Conservation (phyloP, 2,888 invertebrate genomes). For the Nymphalis urticae region DNA sequence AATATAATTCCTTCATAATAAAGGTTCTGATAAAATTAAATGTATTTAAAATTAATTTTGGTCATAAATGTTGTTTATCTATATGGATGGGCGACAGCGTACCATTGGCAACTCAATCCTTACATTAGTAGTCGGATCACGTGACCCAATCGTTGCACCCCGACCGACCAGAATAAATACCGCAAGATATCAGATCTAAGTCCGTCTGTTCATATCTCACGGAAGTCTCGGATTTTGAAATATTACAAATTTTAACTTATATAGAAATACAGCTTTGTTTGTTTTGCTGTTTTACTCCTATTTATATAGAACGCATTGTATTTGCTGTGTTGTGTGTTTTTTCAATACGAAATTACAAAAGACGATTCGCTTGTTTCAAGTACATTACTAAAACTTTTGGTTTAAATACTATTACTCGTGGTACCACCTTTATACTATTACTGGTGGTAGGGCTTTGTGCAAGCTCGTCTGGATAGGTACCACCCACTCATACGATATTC, state of each 20-base stretch:
- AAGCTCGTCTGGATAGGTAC: too few relatives aligned
- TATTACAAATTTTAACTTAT: conserved; percentile 5
- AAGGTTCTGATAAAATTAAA: too few relatives aligned
- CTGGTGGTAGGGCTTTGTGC: too few relatives aligned
- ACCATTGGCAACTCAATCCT: conserved; percentile 43
- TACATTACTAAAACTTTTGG: too few relatives aligned
- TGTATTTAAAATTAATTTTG: neutral
- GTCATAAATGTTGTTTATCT: neutral
- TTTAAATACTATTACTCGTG: too few relatives aligned
- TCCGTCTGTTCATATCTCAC: conserved; percentile 19
- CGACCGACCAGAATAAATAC: conserved; percentile 48
- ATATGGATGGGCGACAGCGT: neutral
- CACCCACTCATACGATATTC: too few relatives aligned
- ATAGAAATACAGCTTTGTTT: neutral
- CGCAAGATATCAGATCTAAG: conserved; percentile 8
- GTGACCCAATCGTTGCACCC: conserved; percentile 51
- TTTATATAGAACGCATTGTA: too few relatives aligned
- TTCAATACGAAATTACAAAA: neutral
- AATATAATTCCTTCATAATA: too few relatives aligned
- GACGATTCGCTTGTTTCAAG: too few relatives aligned
- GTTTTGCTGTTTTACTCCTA: conserved; percentile 1
- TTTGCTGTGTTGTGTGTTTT: conserved; percentile 2
- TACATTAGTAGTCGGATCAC: conserved; percentile 56
- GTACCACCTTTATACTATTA: too few relatives aligned
- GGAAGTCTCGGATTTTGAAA: neutral